phyloP scores from a whole-genome alignment of 2,797 vertebrate species.

The Scolopax rusticola region DNA sequence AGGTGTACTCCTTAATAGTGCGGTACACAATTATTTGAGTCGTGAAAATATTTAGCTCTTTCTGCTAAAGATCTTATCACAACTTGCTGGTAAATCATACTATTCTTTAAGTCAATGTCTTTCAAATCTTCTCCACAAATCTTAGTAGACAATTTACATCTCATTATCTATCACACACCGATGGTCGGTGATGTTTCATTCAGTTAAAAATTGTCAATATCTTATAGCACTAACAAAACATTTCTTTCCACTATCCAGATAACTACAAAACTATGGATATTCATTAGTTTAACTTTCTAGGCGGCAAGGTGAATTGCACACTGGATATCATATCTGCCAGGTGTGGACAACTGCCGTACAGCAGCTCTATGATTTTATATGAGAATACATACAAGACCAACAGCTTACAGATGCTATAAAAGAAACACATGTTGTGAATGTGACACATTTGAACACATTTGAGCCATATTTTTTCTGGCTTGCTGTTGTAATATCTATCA shows the following conservation, averaged over 20 bases:
- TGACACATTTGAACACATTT: not conserved
- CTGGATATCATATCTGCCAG: not conserved
- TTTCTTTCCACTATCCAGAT: not conserved
- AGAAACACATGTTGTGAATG: not conserved
- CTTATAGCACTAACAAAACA: not conserved
- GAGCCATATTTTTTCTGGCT: not conserved
- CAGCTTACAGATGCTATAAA: not conserved
- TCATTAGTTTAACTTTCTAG: not conserved
- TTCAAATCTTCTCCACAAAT: not conserved
- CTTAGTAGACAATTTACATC: not conserved
- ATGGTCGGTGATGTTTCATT: not conserved
- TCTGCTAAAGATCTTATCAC: not conserved
- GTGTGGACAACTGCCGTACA: not conserved
- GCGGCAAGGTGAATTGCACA: not conserved
- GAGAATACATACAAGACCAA: not conserved
- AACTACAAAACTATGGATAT: not conserved
- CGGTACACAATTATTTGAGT: not conserved
- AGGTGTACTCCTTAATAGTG: not conserved
- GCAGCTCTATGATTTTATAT: not conserved
- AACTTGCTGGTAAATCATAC: not conserved
- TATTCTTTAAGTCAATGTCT: not conserved
- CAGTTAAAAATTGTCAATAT: not conserved
- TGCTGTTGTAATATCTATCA: not conserved
- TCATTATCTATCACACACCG: not conserved
- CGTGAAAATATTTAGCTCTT: not conserved